phyloP scores from a whole-genome alignment of 2,888 invertebrate species.

The Tetrapedia diversipes region DNA sequence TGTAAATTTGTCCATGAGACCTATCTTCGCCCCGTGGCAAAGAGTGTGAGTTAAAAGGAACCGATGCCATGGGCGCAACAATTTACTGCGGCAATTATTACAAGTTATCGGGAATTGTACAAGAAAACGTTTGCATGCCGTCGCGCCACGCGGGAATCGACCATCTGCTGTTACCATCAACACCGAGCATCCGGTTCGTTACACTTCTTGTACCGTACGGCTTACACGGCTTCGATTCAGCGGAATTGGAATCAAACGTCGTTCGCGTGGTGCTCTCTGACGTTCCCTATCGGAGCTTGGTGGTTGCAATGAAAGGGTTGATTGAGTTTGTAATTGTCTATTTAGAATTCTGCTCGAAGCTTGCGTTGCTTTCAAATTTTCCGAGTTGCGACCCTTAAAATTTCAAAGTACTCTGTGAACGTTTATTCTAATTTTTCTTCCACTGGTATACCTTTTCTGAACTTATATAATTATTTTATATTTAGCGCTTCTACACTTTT shows the following conservation, averaged over 20 bases:
- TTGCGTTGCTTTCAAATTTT: not conserved
- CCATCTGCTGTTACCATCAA: conserved; percentile 43
- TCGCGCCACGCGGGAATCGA: conserved; percentile 8
- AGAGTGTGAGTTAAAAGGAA: conserved; percentile 5
- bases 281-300: not conserved
- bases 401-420: no score
- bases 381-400: no score
- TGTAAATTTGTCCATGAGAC: conserved; percentile 46
- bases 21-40: not conserved
- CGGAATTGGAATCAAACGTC: conserved; percentile 28
- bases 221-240: conserved; percentile 29
- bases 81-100: conserved; percentile 58
- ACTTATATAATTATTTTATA: no score
- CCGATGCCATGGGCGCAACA: conserved; percentile 33
- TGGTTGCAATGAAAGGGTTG: not conserved
- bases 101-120: conserved; percentile 58
- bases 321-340: not conserved
- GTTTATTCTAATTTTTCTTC: no score
- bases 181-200: conserved; percentile 46
- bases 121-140: conserved; percentile 48
- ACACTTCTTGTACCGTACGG: conserved; percentile 15
- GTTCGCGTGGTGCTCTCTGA: not conserved
- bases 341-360: no score
- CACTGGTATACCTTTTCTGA: no score
- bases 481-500: no score